phyloP scores from a whole-genome alignment of 2,113 vertebrate species.

The Ancistrus triradiatus region DNA sequence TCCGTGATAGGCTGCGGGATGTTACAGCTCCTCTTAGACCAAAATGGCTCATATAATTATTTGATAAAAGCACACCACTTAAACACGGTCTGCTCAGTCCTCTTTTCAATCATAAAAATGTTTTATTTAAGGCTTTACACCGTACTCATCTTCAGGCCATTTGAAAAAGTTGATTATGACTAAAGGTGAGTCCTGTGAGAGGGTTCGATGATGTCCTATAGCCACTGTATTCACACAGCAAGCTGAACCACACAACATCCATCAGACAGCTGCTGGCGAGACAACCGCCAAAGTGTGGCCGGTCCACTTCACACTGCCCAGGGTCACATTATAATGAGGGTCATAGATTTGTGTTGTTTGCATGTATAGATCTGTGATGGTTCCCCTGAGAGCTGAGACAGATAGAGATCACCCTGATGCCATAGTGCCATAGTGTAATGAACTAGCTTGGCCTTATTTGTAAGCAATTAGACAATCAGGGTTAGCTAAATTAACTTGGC shows the following conservation, averaged over 20 bases:
- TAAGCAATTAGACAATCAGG: constrained; percentile 37
- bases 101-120: too few species aligned
- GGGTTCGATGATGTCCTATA: too few species aligned
- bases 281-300: constrained; percentile 30
- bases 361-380: constrained; percentile 22
- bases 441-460: constrained; percentile 29
- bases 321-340: constrained; percentile 54
- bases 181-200: too few species aligned
- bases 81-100: too few species aligned
- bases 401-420: constrained; percentile 10
- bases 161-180: too few species aligned
- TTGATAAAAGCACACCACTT: too few species aligned
- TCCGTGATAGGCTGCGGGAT: too few species aligned
- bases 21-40: too few species aligned
- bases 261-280: constrained; percentile 42
- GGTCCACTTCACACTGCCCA: constrained; percentile 44
- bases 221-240: too few species aligned
- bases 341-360: constrained; percentile 30
- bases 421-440: constrained; percentile 12
- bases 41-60: too few species aligned
- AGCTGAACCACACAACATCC: constrained; percentile 7
- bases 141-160: too few species aligned
- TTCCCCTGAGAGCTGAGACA: constrained; percentile 27
- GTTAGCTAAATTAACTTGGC: constrained; percentile 42
- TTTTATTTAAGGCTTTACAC: too few species aligned